Evolutionary conservation across 1,140 invertebrate genomes (phyloP).

Genomic region (Elymnias hypermnestra): DNA sequence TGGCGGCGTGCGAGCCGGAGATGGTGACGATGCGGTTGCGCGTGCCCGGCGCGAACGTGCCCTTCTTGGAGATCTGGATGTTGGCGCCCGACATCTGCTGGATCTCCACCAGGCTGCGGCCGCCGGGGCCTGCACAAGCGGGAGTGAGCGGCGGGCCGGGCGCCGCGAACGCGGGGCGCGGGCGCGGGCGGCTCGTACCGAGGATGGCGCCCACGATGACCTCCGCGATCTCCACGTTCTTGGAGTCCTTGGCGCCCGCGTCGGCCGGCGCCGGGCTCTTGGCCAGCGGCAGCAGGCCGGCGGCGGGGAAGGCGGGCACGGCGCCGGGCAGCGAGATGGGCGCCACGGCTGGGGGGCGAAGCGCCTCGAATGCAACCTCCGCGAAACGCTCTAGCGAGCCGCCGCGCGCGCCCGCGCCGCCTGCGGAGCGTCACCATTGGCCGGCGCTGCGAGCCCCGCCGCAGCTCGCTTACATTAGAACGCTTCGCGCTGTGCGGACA

Average conservation of each 20-base stretch:
- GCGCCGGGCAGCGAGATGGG: conserved; percentile 85
- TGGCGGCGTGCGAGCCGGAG: conserved; percentile 90
- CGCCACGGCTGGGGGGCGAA: conserved; percentile 80
- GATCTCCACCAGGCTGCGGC: conserved; percentile 96
- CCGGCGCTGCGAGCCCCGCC: conserved; percentile 9
- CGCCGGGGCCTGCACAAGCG: conserved; percentile 84
- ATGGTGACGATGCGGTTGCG: conserved; percentile 98
- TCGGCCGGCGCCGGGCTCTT: conserved; percentile 91
- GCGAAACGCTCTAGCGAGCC: conserved; percentile 82
- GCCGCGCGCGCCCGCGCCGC: conserved; percentile 79
- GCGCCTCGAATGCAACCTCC: conserved; percentile 83
- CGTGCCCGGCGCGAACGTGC: conserved; percentile 96
- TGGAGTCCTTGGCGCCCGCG: conserved; percentile 83
- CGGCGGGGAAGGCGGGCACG: conserved; percentile 84
- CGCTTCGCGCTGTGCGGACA: conserved; percentile 61
- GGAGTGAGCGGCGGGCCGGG: not conserved
- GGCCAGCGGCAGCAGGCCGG: conserved; percentile 87
- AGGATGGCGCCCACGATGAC: conserved; percentile 97
- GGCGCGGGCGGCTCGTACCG: conserved; percentile 69
- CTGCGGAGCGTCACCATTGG: conserved; percentile 25
- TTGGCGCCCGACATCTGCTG: conserved; percentile 97
- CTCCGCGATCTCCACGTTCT: conserved; percentile 95
- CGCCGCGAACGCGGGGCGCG: no score
- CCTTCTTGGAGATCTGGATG: conserved; percentile 99
- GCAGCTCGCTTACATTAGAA: conserved; percentile 54